These are phyloP conservation scores for Cynoglossus semilaevis DNA, from an alignment of 2,113 vertebrate genomes.

Conservation along the genomic window DNA sequence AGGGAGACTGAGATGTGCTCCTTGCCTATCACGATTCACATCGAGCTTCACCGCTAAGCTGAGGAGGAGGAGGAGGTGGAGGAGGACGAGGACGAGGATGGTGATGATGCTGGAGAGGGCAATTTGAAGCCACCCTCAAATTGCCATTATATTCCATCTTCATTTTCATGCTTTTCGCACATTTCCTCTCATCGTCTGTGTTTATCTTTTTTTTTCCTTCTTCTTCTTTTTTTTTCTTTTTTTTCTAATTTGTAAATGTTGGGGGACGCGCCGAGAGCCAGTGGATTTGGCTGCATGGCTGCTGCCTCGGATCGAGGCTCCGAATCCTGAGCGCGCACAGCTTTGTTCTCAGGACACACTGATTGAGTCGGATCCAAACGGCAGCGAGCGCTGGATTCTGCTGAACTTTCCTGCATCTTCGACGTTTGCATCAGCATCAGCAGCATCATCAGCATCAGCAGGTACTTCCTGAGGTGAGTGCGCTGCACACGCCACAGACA, in stretches of 20 bases:
- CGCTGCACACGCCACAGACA: neutral
- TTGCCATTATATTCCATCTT: neutral
- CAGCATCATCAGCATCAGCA: slow-evolving; percentile 39
- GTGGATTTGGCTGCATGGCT: slow-evolving; percentile 29
- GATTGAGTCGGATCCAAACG: slow-evolving; percentile 15
- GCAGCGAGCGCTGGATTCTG: slow-evolving; percentile 30
- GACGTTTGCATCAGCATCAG: slow-evolving; percentile 51
- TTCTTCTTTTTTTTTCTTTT: neutral
- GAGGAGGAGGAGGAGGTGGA: slow-evolving; percentile 8
- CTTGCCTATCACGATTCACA: slow-evolving; percentile 68
- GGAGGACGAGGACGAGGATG: too few relatives aligned
- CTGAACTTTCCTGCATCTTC: slow-evolving; percentile 70
- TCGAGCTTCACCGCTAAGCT: slow-evolving; percentile 44
- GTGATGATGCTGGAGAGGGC: slow-evolving; percentile 20
- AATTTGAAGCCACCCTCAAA: slow-evolving; percentile 31
- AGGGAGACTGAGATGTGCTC: slow-evolving; percentile 64
- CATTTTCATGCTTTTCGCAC: neutral
- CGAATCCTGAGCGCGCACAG: slow-evolving; percentile 37
- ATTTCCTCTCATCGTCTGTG: neutral
- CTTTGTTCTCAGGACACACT: slow-evolving; percentile 57
- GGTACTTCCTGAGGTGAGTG: slow-evolving; percentile 69
- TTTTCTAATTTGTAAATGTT: neutral
- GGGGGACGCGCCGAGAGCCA: slow-evolving; percentile 20
- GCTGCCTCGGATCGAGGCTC: slow-evolving; percentile 33
- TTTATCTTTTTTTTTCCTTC: neutral